Conservation (phyloP, 2,888 invertebrate genomes). For the Drosophila limbata region DNA sequence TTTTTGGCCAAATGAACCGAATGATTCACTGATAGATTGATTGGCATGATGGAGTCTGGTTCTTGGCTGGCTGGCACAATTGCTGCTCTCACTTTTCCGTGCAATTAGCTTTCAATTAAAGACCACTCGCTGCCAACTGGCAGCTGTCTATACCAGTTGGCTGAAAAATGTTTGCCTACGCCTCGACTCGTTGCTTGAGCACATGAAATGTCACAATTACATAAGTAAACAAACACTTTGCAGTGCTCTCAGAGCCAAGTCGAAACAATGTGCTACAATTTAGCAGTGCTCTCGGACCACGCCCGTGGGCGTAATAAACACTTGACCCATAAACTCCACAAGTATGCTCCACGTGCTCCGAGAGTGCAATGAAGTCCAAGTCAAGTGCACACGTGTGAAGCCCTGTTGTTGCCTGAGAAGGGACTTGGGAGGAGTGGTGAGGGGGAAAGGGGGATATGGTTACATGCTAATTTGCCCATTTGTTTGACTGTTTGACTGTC, state of each 20-base stretch:
- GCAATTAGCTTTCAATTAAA: slow-evolving; percentile 65
- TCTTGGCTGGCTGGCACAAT: slow-evolving; percentile 32
- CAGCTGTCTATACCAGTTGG: slow-evolving; percentile 5
- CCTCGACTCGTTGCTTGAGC: slow-evolving; percentile 33
- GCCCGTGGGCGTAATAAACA: slow-evolving; percentile 78
- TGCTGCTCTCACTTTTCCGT: slow-evolving; percentile 42
- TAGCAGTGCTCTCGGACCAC: slow-evolving; percentile 61
- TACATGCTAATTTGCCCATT: slow-evolving; percentile 78
- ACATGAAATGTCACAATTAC: slow-evolving; percentile 73
- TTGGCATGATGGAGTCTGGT: slow-evolving; percentile 9
- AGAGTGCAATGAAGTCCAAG: slow-evolving; percentile 80
- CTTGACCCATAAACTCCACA: slow-evolving; percentile 78
- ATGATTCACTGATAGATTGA: slow-evolving; percentile 32
- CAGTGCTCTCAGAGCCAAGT: slow-evolving; percentile 29
- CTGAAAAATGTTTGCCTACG: slow-evolving; percentile 28
- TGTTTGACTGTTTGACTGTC: slow-evolving; percentile 51
- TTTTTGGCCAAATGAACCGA: slow-evolving; percentile 39
- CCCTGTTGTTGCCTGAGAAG: slow-evolving; percentile 7
- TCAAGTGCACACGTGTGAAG: slow-evolving; percentile 73
- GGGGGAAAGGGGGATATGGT: slow-evolving; percentile 12
- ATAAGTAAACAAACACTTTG: slow-evolving; percentile 78
- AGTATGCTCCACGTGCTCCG: slow-evolving; percentile 68
- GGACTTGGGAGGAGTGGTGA: neutral
- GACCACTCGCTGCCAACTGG: slow-evolving; percentile 9
- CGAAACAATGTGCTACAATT: slow-evolving; percentile 78